Conservation (phyloP, 2,113 vertebrate species). For the Sakesphorus luctuosus region DNA sequence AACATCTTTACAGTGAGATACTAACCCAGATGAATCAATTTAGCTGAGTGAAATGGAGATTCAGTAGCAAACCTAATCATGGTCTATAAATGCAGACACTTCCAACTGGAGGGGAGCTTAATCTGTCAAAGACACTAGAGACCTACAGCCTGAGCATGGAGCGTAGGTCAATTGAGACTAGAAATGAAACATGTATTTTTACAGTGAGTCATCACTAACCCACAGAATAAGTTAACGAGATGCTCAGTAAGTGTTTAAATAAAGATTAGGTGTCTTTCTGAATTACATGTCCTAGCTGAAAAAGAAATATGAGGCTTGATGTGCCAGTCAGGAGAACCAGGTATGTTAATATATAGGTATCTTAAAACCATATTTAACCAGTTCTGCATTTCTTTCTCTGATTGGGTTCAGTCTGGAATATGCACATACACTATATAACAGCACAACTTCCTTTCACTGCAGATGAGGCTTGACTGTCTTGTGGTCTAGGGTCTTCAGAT, state of each 20-base stretch:
- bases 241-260: background rate
- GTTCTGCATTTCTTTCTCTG: background rate
- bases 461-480: background rate
- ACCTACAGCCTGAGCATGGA: background rate
- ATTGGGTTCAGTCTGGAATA: background rate
- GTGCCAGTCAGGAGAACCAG: background rate
- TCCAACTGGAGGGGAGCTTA: background rate
- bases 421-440: background rate
- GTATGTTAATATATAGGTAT: no score
- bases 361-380: background rate
- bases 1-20: background rate
- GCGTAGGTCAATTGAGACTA: background rate
- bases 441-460: background rate
- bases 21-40: background rate
- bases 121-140: background rate
- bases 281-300: background rate
- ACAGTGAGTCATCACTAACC: background rate
- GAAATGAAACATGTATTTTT: background rate
- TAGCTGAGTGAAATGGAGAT: background rate
- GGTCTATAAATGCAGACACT: background rate
- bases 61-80: background rate
- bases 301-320: background rate
- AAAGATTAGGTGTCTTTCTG: background rate
- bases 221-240: background rate
- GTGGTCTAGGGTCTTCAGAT: background rate